A percentile compares a stretch with the other conserved stretches of the same genome.
These are phyloP conservation scores for Rhineura floridana DNA, from an alignment of 2,113 vertebrate species.

Conservation along the genomic window DNA sequence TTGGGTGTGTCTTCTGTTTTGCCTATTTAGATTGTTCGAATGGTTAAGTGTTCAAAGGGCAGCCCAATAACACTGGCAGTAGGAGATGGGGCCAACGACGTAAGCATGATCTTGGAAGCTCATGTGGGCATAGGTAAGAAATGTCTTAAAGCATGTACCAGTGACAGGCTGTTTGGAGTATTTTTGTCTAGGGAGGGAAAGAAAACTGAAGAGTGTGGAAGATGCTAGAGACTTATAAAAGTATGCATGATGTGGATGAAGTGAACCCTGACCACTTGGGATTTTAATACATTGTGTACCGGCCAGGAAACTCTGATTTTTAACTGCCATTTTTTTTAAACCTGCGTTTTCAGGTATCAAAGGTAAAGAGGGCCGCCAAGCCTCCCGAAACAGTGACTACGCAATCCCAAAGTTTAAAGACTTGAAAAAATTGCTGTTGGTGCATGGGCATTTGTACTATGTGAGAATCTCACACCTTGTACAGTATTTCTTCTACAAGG, in stretches of 20 bases:
- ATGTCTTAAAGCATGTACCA: background rate
- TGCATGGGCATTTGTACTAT: constrained; percentile 97
- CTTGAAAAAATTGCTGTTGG: constrained; percentile 91
- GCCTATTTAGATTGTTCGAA: constrained; percentile 87
- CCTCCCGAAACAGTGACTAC: constrained; percentile 96
- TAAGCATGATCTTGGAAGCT: constrained; percentile 98
- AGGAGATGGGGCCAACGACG: constrained; percentile 97
- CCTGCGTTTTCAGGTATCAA: constrained; percentile 87
- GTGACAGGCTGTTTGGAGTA: background rate
- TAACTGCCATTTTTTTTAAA: background rate
- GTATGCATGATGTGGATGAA: background rate
- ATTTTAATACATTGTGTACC: background rate
- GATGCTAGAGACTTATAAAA: background rate
- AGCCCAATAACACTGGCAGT: constrained; percentile 92
- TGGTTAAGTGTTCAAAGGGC: constrained; percentile 97
- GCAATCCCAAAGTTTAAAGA: constrained; percentile 97
- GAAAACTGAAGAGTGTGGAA: background rate
- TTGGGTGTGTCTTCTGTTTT: constrained; percentile 23
- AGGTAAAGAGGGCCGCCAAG: constrained; percentile 96
- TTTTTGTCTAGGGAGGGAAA: background rate
- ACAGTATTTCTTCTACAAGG: constrained; percentile 99
- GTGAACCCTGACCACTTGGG: background rate
- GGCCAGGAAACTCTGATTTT: no score
- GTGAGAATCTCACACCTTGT: constrained; percentile 97
- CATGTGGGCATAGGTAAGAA: constrained; percentile 96